Percentiles rank a stretch among this genome's conserved stretches.
Evolutionary conservation across 2,888 invertebrate species (phyloP).

Genomic region (Mythimna vitellina): DNA sequence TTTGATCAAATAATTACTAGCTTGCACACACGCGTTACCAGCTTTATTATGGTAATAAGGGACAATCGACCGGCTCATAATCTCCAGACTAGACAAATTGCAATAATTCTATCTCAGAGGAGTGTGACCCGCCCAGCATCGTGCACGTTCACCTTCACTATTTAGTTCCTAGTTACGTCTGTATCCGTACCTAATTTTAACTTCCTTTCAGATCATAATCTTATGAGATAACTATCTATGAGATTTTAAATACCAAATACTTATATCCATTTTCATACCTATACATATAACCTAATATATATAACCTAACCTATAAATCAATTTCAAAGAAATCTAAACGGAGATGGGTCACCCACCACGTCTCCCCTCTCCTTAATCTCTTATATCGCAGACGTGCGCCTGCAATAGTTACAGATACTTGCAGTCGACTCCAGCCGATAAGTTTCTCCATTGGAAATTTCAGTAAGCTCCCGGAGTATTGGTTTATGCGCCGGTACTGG

Average conservation of each 20-base stretch:
- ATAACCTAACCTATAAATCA: no score
- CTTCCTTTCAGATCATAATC: slow-evolving; percentile 15
- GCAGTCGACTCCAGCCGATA: slow-evolving; percentile 71
- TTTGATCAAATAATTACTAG: slow-evolving; percentile 40
- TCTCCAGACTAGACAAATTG: slow-evolving; percentile 19
- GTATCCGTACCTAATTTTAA: background rate
- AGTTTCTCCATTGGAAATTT: background rate
- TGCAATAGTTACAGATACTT: slow-evolving; percentile 66
- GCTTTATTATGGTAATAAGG: slow-evolving; percentile 28
- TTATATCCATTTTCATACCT: no score
- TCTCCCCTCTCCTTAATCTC: slow-evolving; percentile 13
- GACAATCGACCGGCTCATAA: slow-evolving; percentile 18
- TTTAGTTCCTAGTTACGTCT: slow-evolving; percentile 48
- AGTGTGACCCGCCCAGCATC: slow-evolving; percentile 17
- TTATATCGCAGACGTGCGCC: slow-evolving; percentile 45
- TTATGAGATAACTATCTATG: background rate
- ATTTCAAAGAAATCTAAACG: slow-evolving; percentile 12
- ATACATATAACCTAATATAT: no score
- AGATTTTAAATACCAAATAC: no score
- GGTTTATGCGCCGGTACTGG: background rate
- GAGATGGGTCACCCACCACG: slow-evolving; percentile 44
- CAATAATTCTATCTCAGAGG: slow-evolving; percentile 16
- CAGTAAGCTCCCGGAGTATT: background rate
- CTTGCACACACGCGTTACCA: background rate
- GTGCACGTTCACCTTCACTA: slow-evolving; percentile 53